Evolutionary conservation across 92 coral and sea anemone species (phyloP).

Genomic region (Galaxea fascicularis): DNA sequence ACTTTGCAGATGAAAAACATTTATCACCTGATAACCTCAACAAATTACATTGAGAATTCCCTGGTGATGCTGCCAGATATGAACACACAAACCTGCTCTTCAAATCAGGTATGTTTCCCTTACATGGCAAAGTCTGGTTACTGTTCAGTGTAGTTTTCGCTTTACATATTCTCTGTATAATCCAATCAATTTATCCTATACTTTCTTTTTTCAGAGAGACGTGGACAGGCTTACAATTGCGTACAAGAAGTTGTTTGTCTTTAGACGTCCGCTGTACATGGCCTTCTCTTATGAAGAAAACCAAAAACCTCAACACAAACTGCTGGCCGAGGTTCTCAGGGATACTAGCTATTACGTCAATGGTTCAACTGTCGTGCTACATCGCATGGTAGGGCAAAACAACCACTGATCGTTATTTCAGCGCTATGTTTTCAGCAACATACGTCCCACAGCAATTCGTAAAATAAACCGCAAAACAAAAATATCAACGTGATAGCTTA

Average conservation of each 20-base stretch:
- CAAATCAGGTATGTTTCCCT: slow-evolving; percentile 11
- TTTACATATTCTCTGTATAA: neutral
- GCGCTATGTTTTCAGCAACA: too few relatives aligned
- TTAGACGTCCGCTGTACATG: slow-evolving; percentile 29
- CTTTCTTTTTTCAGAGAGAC: neutral
- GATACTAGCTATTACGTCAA: slow-evolving; percentile 22
- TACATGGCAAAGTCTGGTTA: neutral
- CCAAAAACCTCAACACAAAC: slow-evolving; percentile 19
- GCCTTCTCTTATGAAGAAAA: slow-evolving; percentile 24
- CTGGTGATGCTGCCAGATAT: neutral
- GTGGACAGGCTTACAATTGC: slow-evolving; percentile 15
- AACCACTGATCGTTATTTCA: neutral
- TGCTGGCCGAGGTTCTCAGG: neutral
- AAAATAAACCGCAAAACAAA: too few relatives aligned
- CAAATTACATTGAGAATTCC: slow-evolving; percentile 1
- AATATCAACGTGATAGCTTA: too few relatives aligned
- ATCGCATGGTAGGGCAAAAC: neutral
- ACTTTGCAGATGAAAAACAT: slow-evolving; percentile 23
- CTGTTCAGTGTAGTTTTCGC: neutral
- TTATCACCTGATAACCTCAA: slow-evolving; percentile 25
- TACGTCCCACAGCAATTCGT: too few relatives aligned
- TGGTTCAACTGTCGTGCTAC: neutral
- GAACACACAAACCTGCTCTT: neutral
- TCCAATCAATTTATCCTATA: neutral
- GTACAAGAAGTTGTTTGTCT: slow-evolving; percentile 8